Evolutionary conservation across 1,140 invertebrate genomes (phyloP).

Genomic region (Spodoptera frugiperda): DNA sequence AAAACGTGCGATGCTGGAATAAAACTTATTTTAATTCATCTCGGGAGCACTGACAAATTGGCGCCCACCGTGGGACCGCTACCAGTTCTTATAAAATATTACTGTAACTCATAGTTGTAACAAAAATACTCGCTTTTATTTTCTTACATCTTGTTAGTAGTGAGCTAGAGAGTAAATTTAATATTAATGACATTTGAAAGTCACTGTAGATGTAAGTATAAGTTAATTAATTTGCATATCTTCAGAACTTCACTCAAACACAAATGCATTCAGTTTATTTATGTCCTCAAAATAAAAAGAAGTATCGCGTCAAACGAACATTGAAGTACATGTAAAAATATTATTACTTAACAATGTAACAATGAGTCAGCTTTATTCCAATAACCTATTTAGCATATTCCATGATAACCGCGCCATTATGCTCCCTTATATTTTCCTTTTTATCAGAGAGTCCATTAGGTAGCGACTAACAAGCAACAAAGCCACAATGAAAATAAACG

Average conservation of each 20-base stretch:
- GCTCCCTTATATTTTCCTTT: constrained; percentile 1
- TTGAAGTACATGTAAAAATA: background rate
- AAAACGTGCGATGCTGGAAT: constrained; percentile 8
- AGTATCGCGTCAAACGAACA: background rate
- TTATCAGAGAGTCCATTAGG: constrained; percentile 20
- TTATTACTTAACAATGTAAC: constrained; percentile 4
- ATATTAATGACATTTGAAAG: no score
- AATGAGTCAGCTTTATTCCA: constrained; percentile 26
- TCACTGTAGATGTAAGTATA: no score
- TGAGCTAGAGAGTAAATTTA: background rate
- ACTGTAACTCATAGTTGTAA: constrained; percentile 21
- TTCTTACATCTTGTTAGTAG: background rate
- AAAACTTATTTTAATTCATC: constrained; percentile 40
- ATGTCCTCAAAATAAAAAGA: no score
- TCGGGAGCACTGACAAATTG: constrained; percentile 37
- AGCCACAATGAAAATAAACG: constrained; percentile 42
- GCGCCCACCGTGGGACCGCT: constrained; percentile 18
- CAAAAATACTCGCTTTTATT: background rate
- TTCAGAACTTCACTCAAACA: no score
- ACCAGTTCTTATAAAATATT: constrained; percentile 23
- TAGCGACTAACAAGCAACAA: constrained; percentile 19
- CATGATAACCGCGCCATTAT: constrained; percentile 13
- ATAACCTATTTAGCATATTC: constrained; percentile 27
- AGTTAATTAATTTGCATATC: no score
- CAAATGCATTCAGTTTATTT: no score